Evolutionary conservation across 1,140 invertebrate genomes (phyloP).

Genomic region (Lethocerus indicus): DNA sequence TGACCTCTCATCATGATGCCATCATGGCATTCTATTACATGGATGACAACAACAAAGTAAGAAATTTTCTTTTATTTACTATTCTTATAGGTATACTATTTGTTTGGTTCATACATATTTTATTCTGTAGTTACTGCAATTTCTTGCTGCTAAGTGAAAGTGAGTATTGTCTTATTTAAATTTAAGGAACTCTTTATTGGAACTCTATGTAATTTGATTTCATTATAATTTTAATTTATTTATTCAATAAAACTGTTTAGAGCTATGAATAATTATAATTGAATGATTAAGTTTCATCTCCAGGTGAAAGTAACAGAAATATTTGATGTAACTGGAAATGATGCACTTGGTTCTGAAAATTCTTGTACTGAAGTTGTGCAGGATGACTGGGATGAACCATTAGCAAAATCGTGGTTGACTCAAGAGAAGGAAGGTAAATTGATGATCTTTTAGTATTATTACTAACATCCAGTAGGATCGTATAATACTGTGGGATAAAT

Average conservation of each 20-base stretch:
- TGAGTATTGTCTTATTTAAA: neutral
- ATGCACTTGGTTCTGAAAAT: slow-evolving; percentile 20
- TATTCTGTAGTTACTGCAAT: neutral
- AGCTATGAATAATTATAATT: neutral
- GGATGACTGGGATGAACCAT: slow-evolving; percentile 28
- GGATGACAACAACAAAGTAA: slow-evolving; percentile 63
- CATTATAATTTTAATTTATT: neutral
- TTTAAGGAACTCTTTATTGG: neutral
- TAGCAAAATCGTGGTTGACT: no score
- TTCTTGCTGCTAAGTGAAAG: neutral
- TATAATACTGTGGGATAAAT: no score
- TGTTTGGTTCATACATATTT: neutral
- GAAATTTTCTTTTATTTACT: no score
- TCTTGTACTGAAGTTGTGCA: slow-evolving; percentile 30
- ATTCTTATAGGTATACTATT: no score
- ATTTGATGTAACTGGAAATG: slow-evolving; percentile 55
- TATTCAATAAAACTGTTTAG: neutral
- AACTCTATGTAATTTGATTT: neutral
- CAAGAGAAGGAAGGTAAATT: no score
- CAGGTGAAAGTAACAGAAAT: slow-evolving; percentile 72
- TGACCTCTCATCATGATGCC: slow-evolving; percentile 65
- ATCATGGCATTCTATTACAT: slow-evolving; percentile 81
- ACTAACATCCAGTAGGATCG: no score
- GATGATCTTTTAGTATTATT: no score
- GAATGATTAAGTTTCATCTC: neutral